phyloP scores from a whole-genome alignment of 2,113 vertebrate species.

The Xerus inauris region DNA sequence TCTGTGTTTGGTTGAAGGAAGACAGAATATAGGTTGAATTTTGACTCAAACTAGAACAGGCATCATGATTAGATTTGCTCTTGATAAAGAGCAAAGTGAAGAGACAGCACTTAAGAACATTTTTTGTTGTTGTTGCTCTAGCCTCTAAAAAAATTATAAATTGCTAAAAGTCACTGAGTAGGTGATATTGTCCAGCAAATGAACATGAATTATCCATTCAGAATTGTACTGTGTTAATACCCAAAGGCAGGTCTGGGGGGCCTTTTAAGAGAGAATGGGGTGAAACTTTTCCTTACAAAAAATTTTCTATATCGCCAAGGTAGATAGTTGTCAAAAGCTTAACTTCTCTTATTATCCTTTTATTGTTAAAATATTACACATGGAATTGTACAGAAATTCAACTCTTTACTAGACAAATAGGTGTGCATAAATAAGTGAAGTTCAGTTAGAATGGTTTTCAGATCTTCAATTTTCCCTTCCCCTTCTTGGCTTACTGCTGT shows the following conservation, averaged over 20 bases:
- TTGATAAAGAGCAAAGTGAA: neutral
- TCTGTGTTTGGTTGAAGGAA: neutral
- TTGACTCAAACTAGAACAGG: too few relatives aligned
- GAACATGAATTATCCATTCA: neutral
- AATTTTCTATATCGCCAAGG: neutral
- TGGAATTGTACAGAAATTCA: neutral
- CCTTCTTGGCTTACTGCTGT: neutral
- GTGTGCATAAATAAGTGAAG: neutral
- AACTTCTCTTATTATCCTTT: neutral
- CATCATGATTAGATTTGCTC: neutral
- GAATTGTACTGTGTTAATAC: neutral
- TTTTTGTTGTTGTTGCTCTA: neutral
- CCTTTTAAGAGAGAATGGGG: neutral
- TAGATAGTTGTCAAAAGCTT: neutral
- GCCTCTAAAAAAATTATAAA: neutral
- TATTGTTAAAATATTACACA: constrained; percentile 1
- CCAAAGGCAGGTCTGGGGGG: too few relatives aligned
- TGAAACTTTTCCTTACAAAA: neutral
- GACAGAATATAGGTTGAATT: neutral
- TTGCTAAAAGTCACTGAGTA: neutral
- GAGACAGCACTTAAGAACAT: neutral
- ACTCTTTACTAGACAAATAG: neutral
- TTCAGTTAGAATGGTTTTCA: neutral
- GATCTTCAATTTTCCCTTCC: neutral
- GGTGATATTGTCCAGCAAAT: neutral